phyloP scores from a whole-genome alignment of 92 coral and sea anemone species.

The Heteractis magnifica region DNA sequence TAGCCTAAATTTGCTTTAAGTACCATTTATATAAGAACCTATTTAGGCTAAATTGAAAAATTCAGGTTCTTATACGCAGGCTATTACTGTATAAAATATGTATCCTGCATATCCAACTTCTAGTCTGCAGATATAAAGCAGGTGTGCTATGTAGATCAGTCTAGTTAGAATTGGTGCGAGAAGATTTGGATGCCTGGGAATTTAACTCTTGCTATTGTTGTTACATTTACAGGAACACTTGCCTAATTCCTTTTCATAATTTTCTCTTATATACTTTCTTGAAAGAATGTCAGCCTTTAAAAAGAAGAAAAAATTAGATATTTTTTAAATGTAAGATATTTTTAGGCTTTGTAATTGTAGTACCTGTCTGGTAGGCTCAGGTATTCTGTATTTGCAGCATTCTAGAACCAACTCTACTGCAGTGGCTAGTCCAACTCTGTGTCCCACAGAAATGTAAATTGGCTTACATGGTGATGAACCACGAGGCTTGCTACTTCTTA shows the following conservation, averaged over 20 bases:
- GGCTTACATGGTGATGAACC: constrained; percentile 71
- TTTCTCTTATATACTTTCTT: constrained; percentile 67
- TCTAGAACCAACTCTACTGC: constrained; percentile 65
- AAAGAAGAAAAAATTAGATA: constrained; percentile 5
- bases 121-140: too few relatives aligned
- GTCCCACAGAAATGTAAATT: constrained; percentile 89
- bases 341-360: neutral
- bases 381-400: constrained; percentile 75
- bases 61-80: too few relatives aligned
- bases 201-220: neutral
- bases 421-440: constrained; percentile 77
- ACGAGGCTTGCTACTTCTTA: constrained; percentile 46
- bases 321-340: neutral
- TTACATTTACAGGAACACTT: constrained; percentile 52
- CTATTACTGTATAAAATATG: too few relatives aligned
- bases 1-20: too few relatives aligned
- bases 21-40: too few relatives aligned
- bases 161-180: too few relatives aligned
- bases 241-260: constrained; percentile 50
- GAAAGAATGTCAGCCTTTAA: constrained; percentile 85
- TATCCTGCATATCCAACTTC: too few relatives aligned
- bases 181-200: neutral
- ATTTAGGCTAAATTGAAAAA: too few relatives aligned
- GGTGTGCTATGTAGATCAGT: too few relatives aligned
- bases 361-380: constrained; percentile 96